These are phyloP conservation scores for Pachyrhynchus sulphureomaculatus DNA, from an alignment of 1,140 invertebrate species.

Conservation along the genomic window DNA sequence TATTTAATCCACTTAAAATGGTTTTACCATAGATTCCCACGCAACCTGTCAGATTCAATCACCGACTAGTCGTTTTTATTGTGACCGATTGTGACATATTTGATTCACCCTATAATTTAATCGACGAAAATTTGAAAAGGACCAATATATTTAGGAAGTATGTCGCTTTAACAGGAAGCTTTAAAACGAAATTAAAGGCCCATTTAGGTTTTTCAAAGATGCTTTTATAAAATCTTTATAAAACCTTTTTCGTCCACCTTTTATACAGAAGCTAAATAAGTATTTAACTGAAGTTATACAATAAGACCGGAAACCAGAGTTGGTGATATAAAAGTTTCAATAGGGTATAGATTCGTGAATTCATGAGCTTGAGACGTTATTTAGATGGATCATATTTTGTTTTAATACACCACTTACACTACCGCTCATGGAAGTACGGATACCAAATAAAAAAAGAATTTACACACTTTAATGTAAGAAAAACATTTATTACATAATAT, in stretches of 20 bases:
- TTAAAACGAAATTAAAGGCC: slow-evolving; percentile 23
- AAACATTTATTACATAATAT: no score
- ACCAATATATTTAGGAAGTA: slow-evolving; percentile 16
- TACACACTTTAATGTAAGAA: no score
- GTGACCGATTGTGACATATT: slow-evolving; percentile 18
- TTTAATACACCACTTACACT: no score
- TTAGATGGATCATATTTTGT: no score
- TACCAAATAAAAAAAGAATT: no score
- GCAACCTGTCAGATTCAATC: slow-evolving; percentile 10
- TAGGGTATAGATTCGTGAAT: not conserved
- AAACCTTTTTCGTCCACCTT: slow-evolving; percentile 7
- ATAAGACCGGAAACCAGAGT: slow-evolving; percentile 18
- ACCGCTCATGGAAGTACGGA: no score
- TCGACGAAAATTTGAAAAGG: not conserved
- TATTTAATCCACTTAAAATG: not conserved
- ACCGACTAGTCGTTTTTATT: slow-evolving; percentile 16
- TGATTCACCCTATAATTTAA: slow-evolving; percentile 16
- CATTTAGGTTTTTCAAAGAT: slow-evolving; percentile 12
- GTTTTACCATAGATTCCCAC: slow-evolving; percentile 8
- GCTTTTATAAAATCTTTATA: not conserved
- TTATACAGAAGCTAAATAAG: slow-evolving; percentile 3
- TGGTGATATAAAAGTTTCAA: slow-evolving; percentile 3
- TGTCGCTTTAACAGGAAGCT: slow-evolving; percentile 24
- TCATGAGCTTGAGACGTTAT: no score
- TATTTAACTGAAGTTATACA: slow-evolving; percentile 15